Conservation (phyloP, 1,140 invertebrate species). For the Pseudobourletiella spinata region DNA sequence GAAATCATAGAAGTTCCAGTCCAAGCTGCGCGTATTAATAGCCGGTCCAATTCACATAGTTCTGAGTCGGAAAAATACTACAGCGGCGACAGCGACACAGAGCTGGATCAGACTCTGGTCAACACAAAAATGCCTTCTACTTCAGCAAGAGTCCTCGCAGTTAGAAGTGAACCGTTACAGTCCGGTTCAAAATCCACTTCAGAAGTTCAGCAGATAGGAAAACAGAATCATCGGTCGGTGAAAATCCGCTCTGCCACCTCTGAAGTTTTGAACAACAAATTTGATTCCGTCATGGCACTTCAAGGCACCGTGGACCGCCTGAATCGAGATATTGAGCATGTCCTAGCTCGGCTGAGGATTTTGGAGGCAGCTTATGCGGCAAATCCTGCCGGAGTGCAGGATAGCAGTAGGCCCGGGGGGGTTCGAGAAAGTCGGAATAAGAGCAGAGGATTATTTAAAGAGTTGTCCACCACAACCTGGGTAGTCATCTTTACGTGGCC, state of each 20-base stretch:
- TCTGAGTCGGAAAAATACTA: conserved; percentile 34
- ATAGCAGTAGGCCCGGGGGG: no score
- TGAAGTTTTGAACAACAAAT: neutral
- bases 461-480: conserved; percentile 12
- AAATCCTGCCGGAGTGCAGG: conserved; percentile 7
- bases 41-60: neutral
- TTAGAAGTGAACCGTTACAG: neutral
- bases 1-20: conserved; percentile 23
- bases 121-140: neutral
- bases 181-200: neutral
- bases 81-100: conserved; percentile 34
- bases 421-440: neutral
- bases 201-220: neutral
- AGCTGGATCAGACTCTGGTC: conserved; percentile 1
- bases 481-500: conserved; percentile 33
- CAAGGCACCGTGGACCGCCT: conserved; percentile 29
- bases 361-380: conserved; percentile 32
- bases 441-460: conserved; percentile 11
- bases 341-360: conserved; percentile 31
- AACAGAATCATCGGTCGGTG: neutral
- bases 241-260: neutral
- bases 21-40: neutral
- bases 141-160: neutral
- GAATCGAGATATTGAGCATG: conserved; percentile 34
- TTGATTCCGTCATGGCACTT: conserved; percentile 3